Conservation (phyloP, 2,113 vertebrate species). For the Tympanuchus pallidicinctus region DNA sequence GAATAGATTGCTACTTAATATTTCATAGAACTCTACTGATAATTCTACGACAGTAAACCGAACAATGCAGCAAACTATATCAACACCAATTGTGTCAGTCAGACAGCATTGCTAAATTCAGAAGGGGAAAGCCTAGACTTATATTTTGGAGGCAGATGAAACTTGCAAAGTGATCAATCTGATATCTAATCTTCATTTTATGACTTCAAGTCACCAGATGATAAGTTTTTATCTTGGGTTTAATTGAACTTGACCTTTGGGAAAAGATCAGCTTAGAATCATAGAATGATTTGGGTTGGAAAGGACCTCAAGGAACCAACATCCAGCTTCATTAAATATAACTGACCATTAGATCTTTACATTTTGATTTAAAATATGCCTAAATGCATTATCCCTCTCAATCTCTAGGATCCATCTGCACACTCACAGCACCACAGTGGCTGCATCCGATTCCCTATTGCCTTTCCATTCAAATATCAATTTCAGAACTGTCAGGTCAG, state of each 20-base stretch:
- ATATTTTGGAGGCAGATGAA: not conserved
- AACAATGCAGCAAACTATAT: not conserved
- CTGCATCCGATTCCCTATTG: not conserved
- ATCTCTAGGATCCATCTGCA: not conserved
- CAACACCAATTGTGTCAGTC: not conserved
- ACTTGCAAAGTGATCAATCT: no score
- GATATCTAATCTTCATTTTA: not conserved
- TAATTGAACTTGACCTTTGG: not conserved
- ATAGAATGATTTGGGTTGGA: no score
- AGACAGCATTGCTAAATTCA: not conserved
- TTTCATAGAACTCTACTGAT: not conserved
- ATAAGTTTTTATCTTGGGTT: not conserved
- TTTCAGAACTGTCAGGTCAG: not conserved
- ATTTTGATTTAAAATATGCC: not conserved
- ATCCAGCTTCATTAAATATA: not conserved
- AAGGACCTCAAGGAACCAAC: no score
- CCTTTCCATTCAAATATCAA: not conserved
- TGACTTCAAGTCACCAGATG: not conserved
- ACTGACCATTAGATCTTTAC: not conserved
- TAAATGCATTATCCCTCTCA: not conserved
- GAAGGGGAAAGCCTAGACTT: not conserved
- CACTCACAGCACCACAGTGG: not conserved
- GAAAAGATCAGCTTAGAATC: not conserved
- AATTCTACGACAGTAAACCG: not conserved
- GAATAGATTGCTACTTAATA: not conserved